Evolutionary conservation across 2,113 vertebrate species (phyloP), one percentile per base, ranked within the genome.

Genomic region (Choloepus hoffmanni): DNA sequence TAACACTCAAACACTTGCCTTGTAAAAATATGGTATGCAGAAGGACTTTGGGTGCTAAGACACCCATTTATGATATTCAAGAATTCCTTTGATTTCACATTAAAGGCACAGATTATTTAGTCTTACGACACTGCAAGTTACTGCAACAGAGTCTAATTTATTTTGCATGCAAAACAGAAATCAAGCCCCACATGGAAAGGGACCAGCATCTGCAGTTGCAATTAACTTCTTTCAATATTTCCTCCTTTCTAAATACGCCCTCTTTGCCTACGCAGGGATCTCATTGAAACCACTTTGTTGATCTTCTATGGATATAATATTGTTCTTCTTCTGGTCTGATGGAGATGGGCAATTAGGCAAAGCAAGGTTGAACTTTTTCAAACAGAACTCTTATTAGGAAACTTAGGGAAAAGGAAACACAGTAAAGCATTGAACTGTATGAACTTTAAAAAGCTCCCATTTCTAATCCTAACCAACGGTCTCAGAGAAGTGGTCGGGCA

Each of bases 271-370:
- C 45, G 43, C 6, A 62, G n/a, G n/a, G 72, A n/a, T 36, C 8
- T 21, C 21, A 0, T 4, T 14, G 28, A 81, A 86, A 70, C 8
- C 5, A 23, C 36, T 7, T 58, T 36, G 28, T 0, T 28, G 63
- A 18, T n/a, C 43, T 45, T 2, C 28, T 0, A 5, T 21, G 30
- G 43, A 16, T 6, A 2, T 12, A 21, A 33, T 12, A 0, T 5
- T 53, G 3, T 18, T 91, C 45, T 82, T 55, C 40, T 33, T n/a
- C 55, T 63, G 18, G 33, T 81, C 30, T 73, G 33, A 72, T 12
- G 40, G 43, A 72, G 72, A 43, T 4, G 18, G n/a, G 3, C 43
- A 63, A 36, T 19, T n/a, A 76, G 36, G 16, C 36, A 77, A 85
- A 63, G 43, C 11, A 73, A 74, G 7, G 28, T 19, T 16, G 55